A percentile compares a stretch with the other conserved stretches of the same genome.
These are phyloP conservation scores for Poecilia picta DNA, from an alignment of 2,797 vertebrate species.

Conservation along the genomic window DNA sequence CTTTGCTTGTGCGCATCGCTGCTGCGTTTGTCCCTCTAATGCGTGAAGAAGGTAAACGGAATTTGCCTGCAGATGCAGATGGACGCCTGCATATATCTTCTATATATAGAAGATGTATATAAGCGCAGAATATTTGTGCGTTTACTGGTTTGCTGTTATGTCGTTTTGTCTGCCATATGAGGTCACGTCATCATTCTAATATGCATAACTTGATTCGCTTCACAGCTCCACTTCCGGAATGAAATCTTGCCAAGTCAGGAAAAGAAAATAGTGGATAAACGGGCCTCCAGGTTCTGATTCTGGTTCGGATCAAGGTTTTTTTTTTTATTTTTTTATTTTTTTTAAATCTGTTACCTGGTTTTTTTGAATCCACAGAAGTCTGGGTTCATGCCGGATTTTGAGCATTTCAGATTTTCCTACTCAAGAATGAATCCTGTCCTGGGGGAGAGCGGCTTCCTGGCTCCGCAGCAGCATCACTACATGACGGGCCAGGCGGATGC, in stretches of 20 bases:
- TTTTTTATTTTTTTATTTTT: too few species aligned
- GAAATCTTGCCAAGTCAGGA: constrained; percentile 2
- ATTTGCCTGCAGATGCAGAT: constrained; percentile 24
- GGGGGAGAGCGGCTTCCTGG: constrained; percentile 84
- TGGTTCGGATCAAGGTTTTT: background rate
- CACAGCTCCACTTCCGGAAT: constrained; percentile 18
- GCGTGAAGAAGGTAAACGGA: constrained; percentile 37
- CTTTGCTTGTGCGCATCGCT: background rate
- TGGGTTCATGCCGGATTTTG: constrained; percentile 83
- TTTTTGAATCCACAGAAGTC: constrained; percentile 43
- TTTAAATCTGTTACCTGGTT: constrained; percentile 21
- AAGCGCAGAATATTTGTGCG: fast-evolving
- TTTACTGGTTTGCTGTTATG: background rate
- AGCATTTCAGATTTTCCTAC: constrained; percentile 81
- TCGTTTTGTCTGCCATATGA: constrained; percentile 14
- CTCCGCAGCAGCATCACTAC: constrained; percentile 67
- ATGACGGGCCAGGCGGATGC: constrained; percentile 64
- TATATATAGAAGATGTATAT: too few species aligned
- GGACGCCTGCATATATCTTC: background rate
- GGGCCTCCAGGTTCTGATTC: constrained; percentile 5
- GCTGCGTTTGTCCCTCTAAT: background rate
- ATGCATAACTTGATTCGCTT: background rate
- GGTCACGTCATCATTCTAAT: constrained; percentile 10
- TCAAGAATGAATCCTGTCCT: constrained; percentile 88
- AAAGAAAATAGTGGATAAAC: background rate